Evolutionary conservation across 2,888 invertebrate species (phyloP), one percentile per base, ranked within the genome.

Genomic region (Lithophane socia): DNA sequence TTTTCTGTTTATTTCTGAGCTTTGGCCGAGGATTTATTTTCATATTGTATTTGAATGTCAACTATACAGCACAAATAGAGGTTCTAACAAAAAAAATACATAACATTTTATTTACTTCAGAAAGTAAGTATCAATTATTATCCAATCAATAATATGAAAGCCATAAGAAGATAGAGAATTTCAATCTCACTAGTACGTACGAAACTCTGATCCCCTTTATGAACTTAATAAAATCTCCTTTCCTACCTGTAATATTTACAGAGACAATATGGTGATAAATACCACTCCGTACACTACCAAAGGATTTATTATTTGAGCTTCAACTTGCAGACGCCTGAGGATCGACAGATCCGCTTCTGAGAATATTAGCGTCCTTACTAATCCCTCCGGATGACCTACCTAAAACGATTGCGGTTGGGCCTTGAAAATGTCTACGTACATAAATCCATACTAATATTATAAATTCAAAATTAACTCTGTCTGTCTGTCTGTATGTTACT

Each of bases 341-440:
- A 58, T 69, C 24, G 12, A 18, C 24, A 75, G 63, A 75, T 65
- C 24, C 49, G n/a, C 44, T 63, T 37, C 61, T 42, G 16, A 52
- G 61, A 72, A 69, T 75, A 85, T 85, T 58, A 65, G 47, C 44
- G 16, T 58, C 37, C 21, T 37, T 1, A n/a, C 63, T 67, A 70
- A 70, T 67, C 82, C 63, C 47, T 18, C 49, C 7, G 60, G 68
- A 60, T 49, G 66, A 60, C 69, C 69, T 66, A n/a, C 29, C 56
- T 65, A 37, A 65, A 65, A 69, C 21, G 58, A 29, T 73, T 69
- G 24, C 0, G 42, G 84, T 68, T 29, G 81, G 82, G 77, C 85
- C 58, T 49, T 67, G 18, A 69, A 69, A 71, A 29, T 21, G 2
- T 16, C 16, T 49, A 29, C 29, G 29, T 29, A 29, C 29, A 29